Conservation (phyloP, 2,797 vertebrate species). For the Phoxinus dragarum region DNA sequence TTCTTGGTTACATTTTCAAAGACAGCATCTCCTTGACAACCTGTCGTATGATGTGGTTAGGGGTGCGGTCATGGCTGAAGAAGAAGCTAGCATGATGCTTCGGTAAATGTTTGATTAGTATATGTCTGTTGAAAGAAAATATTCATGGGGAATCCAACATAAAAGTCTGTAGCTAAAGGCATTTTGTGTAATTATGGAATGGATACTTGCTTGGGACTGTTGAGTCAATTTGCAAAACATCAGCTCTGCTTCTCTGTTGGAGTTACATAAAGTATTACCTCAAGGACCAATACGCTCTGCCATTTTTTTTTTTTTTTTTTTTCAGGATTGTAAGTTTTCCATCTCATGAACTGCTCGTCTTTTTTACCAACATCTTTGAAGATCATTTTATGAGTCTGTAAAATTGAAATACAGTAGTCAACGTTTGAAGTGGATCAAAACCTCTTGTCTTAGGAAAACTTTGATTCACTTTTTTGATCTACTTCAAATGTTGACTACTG, state of each 20-base stretch:
- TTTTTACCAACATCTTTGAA: neutral
- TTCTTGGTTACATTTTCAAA: slow-evolving; percentile 10
- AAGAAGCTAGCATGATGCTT: neutral
- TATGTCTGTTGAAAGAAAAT: neutral
- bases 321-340: neutral
- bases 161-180: neutral
- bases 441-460: too few species aligned
- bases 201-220: neutral
- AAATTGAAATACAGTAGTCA: neutral
- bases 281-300: too few species aligned
- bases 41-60: neutral
- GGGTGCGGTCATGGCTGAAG: neutral
- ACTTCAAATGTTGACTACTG: too few species aligned
- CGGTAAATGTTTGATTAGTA: neutral
- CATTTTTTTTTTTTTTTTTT: neutral
- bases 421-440: too few species aligned
- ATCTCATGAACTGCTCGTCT: too few species aligned
- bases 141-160: neutral
- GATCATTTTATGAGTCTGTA: neutral
- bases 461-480: too few species aligned
- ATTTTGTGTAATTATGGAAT: neutral
- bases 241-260: neutral
- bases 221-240: neutral
- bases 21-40: neutral
- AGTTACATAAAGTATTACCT: neutral